phyloP scores from a whole-genome alignment of 2,113 vertebrate genomes.

The Asarcornis scutulata region DNA sequence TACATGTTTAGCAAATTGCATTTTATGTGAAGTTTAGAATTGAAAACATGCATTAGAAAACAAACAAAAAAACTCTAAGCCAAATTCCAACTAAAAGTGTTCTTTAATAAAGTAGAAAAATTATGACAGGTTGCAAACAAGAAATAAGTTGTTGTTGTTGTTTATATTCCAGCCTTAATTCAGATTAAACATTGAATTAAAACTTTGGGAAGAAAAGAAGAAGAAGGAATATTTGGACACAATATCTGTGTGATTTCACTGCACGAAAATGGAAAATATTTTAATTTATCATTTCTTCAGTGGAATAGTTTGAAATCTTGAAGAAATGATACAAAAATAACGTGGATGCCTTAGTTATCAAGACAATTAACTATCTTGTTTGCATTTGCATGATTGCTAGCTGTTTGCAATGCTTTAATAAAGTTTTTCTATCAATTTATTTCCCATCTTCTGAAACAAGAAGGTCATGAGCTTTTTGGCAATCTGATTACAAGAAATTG shows the following conservation, averaged over 20 bases:
- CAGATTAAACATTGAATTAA: neutral
- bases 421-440: neutral
- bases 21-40: neutral
- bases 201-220: neutral
- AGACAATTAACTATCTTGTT: neutral
- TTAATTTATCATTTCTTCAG: neutral
- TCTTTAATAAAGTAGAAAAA: neutral
- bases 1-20: rapidly evolving
- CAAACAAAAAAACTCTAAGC: neutral
- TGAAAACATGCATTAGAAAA: neutral
- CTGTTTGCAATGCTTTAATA: neutral
- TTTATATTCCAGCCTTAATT: neutral
- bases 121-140: neutral
- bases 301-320: neutral
- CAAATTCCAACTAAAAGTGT: neutral
- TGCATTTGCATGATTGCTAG: neutral
- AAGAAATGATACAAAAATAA: neutral
- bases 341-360: neutral
- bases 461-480: neutral
- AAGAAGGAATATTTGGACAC: neutral
- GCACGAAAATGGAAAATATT: neutral
- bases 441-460: neutral
- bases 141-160: neutral
- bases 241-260: neutral
- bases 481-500: neutral